Percentiles rank a stretch among this genome's conserved stretches.
phyloP scores from a whole-genome alignment of 2,888 invertebrate genomes.

The Loripinus fragilis region DNA sequence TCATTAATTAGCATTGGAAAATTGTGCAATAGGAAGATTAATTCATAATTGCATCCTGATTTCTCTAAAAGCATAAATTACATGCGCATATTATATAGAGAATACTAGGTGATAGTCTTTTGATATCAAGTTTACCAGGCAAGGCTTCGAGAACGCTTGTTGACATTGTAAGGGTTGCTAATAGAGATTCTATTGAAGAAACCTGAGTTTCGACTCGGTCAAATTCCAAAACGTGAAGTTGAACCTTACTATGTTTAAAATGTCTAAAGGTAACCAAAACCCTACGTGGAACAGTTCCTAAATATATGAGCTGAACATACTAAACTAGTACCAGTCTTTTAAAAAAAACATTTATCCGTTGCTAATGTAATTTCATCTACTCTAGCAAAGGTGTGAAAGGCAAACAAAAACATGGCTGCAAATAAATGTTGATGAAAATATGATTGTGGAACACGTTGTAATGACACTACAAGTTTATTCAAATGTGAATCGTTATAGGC shows the following conservation, averaged over 20 bases:
- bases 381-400: not conserved
- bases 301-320: not conserved
- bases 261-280: not conserved
- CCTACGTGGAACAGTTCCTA: not conserved
- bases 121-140: too few species aligned
- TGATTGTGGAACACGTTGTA: not conserved
- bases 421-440: not conserved
- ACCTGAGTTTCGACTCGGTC: too few species aligned
- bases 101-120: too few species aligned
- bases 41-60: too few species aligned
- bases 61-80: too few species aligned
- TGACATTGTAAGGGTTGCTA: too few species aligned
- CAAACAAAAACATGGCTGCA: constrained; percentile 2
- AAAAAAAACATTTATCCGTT: not conserved
- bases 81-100: too few species aligned
- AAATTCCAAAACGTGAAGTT: not conserved
- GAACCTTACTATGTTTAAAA: not conserved
- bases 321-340: not conserved
- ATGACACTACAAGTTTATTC: too few species aligned
- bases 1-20: too few species aligned
- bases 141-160: too few species aligned
- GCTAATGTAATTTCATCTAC: not conserved
- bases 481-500: not conserved
- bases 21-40: too few species aligned
- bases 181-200: too few species aligned